A percentile compares a stretch with the other conserved stretches of the same genome.
These are phyloP conservation scores for Loriculus beryllinus DNA, from an alignment of 2,797 vertebrate species.

Conservation along the genomic window DNA sequence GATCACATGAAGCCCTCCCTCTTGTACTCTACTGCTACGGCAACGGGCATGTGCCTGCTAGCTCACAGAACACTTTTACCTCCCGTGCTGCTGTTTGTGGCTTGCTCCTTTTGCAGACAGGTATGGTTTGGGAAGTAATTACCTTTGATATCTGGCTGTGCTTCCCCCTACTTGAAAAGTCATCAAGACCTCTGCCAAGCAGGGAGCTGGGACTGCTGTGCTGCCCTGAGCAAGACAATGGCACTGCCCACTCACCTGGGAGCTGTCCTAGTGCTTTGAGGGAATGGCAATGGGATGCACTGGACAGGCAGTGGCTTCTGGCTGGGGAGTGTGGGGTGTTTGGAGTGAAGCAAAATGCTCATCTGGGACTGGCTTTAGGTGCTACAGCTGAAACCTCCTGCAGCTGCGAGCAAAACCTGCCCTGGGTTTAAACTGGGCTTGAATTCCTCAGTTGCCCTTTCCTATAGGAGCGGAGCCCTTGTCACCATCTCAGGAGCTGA, in stretches of 20 bases:
- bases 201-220: accelerated
- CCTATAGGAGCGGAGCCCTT: background rate
- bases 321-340: background rate
- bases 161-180: background rate
- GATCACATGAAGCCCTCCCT: background rate
- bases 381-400: background rate
- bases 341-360: background rate
- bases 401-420: background rate
- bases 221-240: background rate
- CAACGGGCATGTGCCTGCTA: accelerated
- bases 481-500: background rate
- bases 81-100: background rate
- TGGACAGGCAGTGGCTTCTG: accelerated
- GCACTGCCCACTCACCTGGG: accelerated
- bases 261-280: background rate
- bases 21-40: accelerated
- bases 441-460: background rate
- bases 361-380: accelerated
- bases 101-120: background rate
- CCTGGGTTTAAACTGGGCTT: accelerated
- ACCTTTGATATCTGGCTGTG: background rate
- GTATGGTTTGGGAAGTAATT: background rate
- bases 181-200: background rate
- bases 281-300: background rate
- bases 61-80: too few relatives aligned